phyloP scores from a whole-genome alignment of 2,797 vertebrate species.

The Macrochelys suwanniensis region DNA sequence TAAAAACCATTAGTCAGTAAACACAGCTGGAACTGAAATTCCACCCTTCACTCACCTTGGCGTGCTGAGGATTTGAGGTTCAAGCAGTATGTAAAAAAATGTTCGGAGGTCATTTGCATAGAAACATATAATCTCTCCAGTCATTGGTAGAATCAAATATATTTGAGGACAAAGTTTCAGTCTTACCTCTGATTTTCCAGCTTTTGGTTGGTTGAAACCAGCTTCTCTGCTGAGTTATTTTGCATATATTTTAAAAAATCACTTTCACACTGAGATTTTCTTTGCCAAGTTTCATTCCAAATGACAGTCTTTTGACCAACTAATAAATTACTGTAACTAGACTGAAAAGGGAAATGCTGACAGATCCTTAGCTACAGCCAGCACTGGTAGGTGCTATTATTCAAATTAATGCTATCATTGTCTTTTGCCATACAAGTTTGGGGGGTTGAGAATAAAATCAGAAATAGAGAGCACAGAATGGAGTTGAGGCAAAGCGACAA shows the following conservation, averaged over 20 bases:
- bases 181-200: constrained; percentile 9
- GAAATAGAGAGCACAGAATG: constrained; percentile 35
- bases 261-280: not conserved
- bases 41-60: not conserved
- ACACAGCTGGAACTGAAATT: not conserved
- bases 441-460: constrained; percentile 5
- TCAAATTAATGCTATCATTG: not conserved
- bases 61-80: not conserved
- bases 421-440: not conserved
- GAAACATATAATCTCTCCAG: not conserved
- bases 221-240: not conserved
- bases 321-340: not conserved
- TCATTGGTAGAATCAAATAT: not conserved
- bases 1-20: not conserved
- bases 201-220: not conserved
- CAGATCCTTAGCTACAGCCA: not conserved
- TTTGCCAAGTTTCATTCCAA: not conserved
- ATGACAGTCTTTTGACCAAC: not conserved
- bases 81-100: not conserved
- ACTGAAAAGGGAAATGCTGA: not conserved
- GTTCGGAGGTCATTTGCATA: not conserved
- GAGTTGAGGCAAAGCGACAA: constrained; percentile 64
- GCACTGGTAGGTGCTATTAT: not conserved
- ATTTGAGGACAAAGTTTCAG: not conserved
- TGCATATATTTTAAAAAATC: not conserved